Base-by-base conservation (phyloP, 2,888 invertebrate species). In the Cacoxenus indagator region DNA sequence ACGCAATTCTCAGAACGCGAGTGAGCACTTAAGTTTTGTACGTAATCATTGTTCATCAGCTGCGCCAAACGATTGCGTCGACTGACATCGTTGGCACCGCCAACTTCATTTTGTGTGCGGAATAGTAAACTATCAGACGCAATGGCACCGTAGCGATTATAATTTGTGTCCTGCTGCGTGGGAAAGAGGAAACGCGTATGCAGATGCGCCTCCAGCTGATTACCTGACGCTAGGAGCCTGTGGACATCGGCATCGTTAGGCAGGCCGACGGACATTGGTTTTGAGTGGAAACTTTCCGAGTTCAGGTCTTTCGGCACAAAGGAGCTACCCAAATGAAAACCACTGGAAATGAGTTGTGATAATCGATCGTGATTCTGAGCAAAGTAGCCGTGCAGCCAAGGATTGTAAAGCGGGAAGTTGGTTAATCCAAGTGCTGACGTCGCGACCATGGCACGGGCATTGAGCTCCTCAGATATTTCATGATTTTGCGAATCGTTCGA, bases 371-470 rank as follows among this genome's bases (percentile, higher is more conserved):
- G 87, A 59, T 87, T 86, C 73, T 88, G 88, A 61, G 85, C 86
- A 75, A 88, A 86, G 64, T 88, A 88, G 46, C 87, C 88, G 67
- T 87, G 87, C 64, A 88, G 78, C 88, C 88, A 88, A 54, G 88
- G 88, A 75, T 87, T 88, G 64, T 88, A 88, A 9, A 88, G 81
- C 0, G 88, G 86, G 66, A 88, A 87, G 76, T 87, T 87, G 19
- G 85, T 81, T 11, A 87, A 74, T 1, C 87, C 87, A 69, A 87
- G 75, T 9, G 85, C 84, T 0, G 85, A 83, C 14, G 82, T 79
- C 64, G 85, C 83, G 19, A 83, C 82, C 74, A 84, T 81, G 67
- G 84, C 84, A 11, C 85, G 83, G 9, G 85, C 82, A 76, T 75
- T 82, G 0, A 85, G 64, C 64, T 85, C 82, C 37, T 81, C 75